Base-by-base conservation (phyloP, 2,113 vertebrate genomes). In the Oncorhynchus tshawytscha region DNA sequence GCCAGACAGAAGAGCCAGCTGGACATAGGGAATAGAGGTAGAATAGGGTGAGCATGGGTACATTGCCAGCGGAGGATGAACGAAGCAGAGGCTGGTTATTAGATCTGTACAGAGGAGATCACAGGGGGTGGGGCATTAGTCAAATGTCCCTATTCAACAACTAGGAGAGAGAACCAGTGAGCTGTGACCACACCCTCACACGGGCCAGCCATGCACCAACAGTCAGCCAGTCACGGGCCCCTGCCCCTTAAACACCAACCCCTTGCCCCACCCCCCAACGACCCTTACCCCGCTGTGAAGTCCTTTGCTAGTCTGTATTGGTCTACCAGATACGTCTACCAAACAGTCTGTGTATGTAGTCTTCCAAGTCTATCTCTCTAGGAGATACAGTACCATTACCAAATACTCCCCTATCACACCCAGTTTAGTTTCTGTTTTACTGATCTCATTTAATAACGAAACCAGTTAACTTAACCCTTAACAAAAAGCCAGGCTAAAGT, bases 81-180 rank as follows among this genome's bases (percentile, higher is more conserved):
- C 75, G 0, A 9, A 45, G 12, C 39, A 45, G 39, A 72, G 51
- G 25, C 9, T 64, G 60, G 12, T 31, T 60, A 65, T 81, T 76
- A 76, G 78, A 27, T 76, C 65, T 73, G 57, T 70, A 15, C 67
- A 71, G 72, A 51, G 60, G 20, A 72, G 75, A 72, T 73, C 77
- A 77, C 66, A 72, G 69, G 64, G 24, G 74, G 29, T 3, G 27
- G 22, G 71, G 62, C 71, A 78, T 73, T 76, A 81, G 79, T 86
- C 78, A 84, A 79, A 74, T 60, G 64, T 65, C 25, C 16, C 82
- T 39, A 70, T 79, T 84, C 74, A 79, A 5, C 39, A 3, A 24
- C 67, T 74, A 69, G 70, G 66, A 71, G 68, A 60, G 29, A 66
- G 64, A 16, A 11, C 27, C 51, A 20, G 29, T 72, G 80, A 85